phyloP scores from a whole-genome alignment of 2,888 invertebrate genomes.

The Temnothorax rugatulus region DNA sequence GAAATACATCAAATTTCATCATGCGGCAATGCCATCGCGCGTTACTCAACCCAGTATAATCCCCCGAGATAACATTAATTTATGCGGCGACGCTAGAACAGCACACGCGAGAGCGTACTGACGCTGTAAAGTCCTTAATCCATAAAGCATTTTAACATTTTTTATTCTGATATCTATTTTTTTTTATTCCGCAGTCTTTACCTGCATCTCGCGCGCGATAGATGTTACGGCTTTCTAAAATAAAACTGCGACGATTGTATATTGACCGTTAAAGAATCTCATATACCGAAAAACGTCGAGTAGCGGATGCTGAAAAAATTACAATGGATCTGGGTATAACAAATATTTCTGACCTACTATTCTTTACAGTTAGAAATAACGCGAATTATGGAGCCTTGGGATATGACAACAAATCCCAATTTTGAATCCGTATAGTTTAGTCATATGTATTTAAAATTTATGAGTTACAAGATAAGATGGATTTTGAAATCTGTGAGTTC shows the following conservation, averaged over 20 bases:
- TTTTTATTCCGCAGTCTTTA: slow-evolving; percentile 41
- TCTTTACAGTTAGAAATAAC: not conserved
- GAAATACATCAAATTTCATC: slow-evolving; percentile 70
- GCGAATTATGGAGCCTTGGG: not conserved
- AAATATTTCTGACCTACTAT: not conserved
- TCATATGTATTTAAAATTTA: not conserved
- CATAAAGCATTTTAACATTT: slow-evolving; percentile 60
- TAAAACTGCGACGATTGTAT: slow-evolving; percentile 55
- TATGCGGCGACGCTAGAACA: slow-evolving; percentile 65
- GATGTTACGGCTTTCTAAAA: slow-evolving; percentile 60
- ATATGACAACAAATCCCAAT: not conserved
- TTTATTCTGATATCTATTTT: slow-evolving; percentile 4
- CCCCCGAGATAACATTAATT: slow-evolving; percentile 72
- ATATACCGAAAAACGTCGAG: slow-evolving; percentile 43
- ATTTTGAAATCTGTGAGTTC: slow-evolving; percentile 7
- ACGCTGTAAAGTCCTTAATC: slow-evolving; percentile 62
- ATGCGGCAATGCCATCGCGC: slow-evolving; percentile 57
- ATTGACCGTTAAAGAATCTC: slow-evolving; percentile 59
- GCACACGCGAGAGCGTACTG: slow-evolving; percentile 67
- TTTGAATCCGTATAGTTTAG: not conserved
- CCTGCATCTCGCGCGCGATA: slow-evolving; percentile 31
- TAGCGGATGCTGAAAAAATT: not conserved
- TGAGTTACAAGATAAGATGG: not conserved
- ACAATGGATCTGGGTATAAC: no score
- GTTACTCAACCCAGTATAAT: slow-evolving; percentile 55